Evolutionary conservation across 2,797 vertebrate species (phyloP), one percentile per base, ranked within the genome.

Genomic region (Protosalanx chinensis): DNA sequence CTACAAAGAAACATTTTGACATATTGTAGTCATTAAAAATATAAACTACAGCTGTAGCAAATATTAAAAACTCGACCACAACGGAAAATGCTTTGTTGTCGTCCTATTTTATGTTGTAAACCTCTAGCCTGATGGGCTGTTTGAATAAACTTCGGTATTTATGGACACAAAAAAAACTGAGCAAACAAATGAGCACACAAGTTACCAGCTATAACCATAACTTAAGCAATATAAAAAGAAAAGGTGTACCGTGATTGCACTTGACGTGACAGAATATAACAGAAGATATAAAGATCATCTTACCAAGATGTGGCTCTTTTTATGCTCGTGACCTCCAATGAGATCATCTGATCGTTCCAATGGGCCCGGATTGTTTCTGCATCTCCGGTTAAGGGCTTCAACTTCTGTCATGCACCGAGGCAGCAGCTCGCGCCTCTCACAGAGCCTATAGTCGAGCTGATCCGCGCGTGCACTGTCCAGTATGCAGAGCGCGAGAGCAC

Each of bases 401-500:
- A 23, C 65, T 18, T 27, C 16, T 35, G 29, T 51, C 20, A 49
- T 18, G 7, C 13, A 29, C 37, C 7, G 46, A 29, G 65, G 64
- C 2, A 56, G 51, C 20, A 49, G 20, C 35, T 46, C 41, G 10
- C 37, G 4, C 37, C 37, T 41, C 37, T 46, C 41, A 46, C 13
- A 46, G 10, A 13, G 41, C 8, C 41, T 46, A 29, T 46, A 29
- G 65, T 27, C 15, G 6, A 7, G 16, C 49, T 29, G 16, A 32
- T 46, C 23, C 49, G 65, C 10, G 37, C 35, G 30, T n/a, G 29
- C 59, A 64, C 63, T 75, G 75, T 85, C 85, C 87, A 80, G 73
- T 80, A 86, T 89, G 85, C 85, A 88, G 87, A 84, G 72, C 68
- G 63, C 88, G 75, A 75, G 78, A 85, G 90, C 87, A 85, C 89